phyloP scores from a whole-genome alignment of 2,888 invertebrate genomes.

The Drosophila greeni region DNA sequence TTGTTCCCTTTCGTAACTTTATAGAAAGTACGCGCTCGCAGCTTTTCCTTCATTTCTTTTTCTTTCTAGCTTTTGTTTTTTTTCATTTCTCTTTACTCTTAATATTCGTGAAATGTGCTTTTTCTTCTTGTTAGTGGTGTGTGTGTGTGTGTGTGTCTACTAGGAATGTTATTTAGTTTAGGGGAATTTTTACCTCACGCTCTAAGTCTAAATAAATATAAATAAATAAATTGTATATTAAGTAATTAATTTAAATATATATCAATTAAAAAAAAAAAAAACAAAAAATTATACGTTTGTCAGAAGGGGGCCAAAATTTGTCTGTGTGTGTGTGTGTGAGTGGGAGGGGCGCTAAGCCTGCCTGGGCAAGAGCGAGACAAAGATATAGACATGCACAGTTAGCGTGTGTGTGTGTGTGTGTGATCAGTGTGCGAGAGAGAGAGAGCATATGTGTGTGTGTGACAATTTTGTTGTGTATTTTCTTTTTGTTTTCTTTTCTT shows the following conservation, averaged over 20 bases:
- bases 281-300: constrained; percentile 71
- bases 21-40: constrained; percentile 76
- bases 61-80: constrained; percentile 25
- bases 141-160: constrained; percentile 12
- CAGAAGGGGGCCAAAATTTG: constrained; percentile 42
- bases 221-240: constrained; percentile 74
- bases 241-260: constrained; percentile 52
- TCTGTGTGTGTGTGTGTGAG: constrained; percentile 12
- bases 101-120: constrained; percentile 31
- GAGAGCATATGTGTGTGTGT: constrained; percentile 28
- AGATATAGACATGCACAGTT: constrained; percentile 51
- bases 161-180: constrained; percentile 30
- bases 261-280: constrained; percentile 64
- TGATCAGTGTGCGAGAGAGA: constrained; percentile 22
- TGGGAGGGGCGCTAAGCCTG: constrained; percentile 34
- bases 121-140: constrained; percentile 10
- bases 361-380: constrained; percentile 58
- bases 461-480: constrained; percentile 65
- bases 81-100: constrained; percentile 28
- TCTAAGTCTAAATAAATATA: constrained; percentile 73
- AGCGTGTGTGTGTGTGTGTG: constrained; percentile 18
- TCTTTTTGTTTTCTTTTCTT: constrained; percentile 37
- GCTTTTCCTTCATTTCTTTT: constrained; percentile 33
- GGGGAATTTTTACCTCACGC: constrained; percentile 58
- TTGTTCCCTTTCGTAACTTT: constrained; percentile 72